A percentile compares a stretch with the other conserved stretches of the same genome.
These are phyloP conservation scores for Meganola albula DNA, from an alignment of 2,888 invertebrate genomes.

Conservation along the genomic window DNA sequence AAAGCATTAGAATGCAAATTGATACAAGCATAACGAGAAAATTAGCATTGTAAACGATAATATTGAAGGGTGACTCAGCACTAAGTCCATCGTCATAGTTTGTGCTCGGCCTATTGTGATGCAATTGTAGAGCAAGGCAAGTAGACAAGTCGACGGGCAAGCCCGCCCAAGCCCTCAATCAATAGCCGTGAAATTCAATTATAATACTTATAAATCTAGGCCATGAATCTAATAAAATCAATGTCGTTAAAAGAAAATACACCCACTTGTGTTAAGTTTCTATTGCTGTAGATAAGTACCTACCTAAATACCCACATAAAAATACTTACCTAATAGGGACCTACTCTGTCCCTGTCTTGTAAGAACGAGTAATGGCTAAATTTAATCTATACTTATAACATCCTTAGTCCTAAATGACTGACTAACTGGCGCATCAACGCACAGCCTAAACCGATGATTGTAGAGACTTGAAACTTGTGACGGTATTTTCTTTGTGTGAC, in stretches of 20 bases:
- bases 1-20: conserved; percentile 73
- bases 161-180: conserved; percentile 69
- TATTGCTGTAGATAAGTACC: conserved; percentile 1
- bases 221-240: conserved; percentile 33
- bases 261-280: conserved; percentile 4
- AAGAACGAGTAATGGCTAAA: too few species aligned
- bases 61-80: conserved; percentile 70
- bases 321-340: background rate
- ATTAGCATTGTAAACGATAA: conserved; percentile 73
- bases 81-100: conserved; percentile 62
- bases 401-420: too few species aligned
- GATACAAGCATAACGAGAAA: conserved; percentile 69
- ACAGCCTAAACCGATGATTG: too few species aligned
- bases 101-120: conserved; percentile 49
- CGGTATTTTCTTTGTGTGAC: too few species aligned
- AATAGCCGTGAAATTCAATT: conserved; percentile 69
- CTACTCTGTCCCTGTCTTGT: too few species aligned
- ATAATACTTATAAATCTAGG: conserved; percentile 50
- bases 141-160: conserved; percentile 56
- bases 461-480: too few species aligned
- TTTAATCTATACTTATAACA: too few species aligned
- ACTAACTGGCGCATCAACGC: too few species aligned
- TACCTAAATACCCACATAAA: background rate
- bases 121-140: conserved; percentile 42
- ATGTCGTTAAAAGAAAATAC: conserved; percentile 26